Percentiles rank a stretch among this genome's conserved stretches.
Evolutionary conservation across 2,113 vertebrate genomes (phyloP).

Genomic region (Echinops telfairi): DNA sequence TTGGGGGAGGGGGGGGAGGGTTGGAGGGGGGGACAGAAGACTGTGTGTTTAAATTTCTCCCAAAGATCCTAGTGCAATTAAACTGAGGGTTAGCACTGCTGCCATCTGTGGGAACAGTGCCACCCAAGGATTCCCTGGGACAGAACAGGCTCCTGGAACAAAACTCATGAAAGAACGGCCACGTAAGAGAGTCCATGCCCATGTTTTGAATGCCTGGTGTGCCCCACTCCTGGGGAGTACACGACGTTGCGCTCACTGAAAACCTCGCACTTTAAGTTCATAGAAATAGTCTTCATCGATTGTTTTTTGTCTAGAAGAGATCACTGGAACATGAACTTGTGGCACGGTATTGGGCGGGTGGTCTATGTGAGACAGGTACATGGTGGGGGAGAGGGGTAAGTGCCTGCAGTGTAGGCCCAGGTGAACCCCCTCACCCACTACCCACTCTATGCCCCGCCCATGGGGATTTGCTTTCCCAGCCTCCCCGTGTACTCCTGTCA

Average conservation of each 20-base stretch:
- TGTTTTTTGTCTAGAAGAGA: background rate
- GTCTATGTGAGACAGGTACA: background rate
- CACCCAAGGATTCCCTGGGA: background rate
- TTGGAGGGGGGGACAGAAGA: background rate
- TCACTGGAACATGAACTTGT: background rate
- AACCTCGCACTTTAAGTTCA: too few species aligned
- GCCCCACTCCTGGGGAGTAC: background rate
- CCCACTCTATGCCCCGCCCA: too few species aligned
- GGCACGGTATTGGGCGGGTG: background rate
- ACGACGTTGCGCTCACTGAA: background rate
- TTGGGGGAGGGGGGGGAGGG: too few species aligned
- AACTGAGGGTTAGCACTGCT: background rate
- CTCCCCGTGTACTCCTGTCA: background rate
- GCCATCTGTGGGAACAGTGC: background rate
- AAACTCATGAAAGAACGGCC: background rate
- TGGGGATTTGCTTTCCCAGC: background rate
- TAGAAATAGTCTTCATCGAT: background rate
- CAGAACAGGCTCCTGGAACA: background rate
- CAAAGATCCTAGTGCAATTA: background rate
- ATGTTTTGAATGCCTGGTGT: background rate
- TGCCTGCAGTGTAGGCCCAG: fast-evolving
- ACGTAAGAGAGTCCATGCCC: background rate
- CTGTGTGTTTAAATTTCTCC: background rate
- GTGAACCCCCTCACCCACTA: background rate
- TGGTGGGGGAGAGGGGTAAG: background rate